Conservation (phyloP, 2,797 vertebrate species). For the Myotis myotis region DNA sequence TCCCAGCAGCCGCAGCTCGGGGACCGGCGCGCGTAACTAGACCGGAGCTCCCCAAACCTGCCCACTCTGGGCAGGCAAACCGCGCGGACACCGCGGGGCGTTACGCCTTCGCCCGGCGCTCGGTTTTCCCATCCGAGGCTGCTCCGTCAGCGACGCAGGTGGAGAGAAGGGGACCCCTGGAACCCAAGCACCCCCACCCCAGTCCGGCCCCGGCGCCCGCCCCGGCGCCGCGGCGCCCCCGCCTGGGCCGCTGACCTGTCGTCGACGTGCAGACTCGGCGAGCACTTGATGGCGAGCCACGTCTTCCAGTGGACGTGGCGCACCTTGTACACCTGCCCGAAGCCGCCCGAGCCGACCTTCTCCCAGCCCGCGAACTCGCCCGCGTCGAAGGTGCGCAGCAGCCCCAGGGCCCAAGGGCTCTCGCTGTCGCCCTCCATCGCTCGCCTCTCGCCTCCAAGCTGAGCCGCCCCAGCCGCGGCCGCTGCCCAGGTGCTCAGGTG, state of each 20-base stretch:
- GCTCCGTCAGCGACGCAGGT: not conserved
- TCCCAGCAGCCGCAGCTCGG: not conserved
- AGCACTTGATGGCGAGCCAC: conserved; percentile 98
- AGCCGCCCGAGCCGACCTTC: conserved; percentile 97
- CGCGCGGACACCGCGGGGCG: not conserved
- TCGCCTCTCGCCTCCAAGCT: not conserved
- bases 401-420: conserved; percentile 90
- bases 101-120: not conserved
- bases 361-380: conserved; percentile 94
- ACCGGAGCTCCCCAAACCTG: not conserved
- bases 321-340: conserved; percentile 98
- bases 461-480: conserved; percentile 15
- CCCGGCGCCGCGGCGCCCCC: not conserved
- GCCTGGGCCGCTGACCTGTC: conserved; percentile 91
- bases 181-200: not conserved
- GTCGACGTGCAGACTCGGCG: conserved; percentile 96
- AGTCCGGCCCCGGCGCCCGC: not conserved
- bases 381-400: conserved; percentile 93
- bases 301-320: conserved; percentile 98
- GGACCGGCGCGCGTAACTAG: rapidly evolving
- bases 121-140: not conserved
- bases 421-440: conserved; percentile 89
- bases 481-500: conserved; percentile 62
- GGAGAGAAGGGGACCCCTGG: not conserved
- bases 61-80: rapidly evolving